Evolutionary conservation across 1,140 invertebrate genomes (phyloP).

Genomic region (Cyclina sinensis): DNA sequence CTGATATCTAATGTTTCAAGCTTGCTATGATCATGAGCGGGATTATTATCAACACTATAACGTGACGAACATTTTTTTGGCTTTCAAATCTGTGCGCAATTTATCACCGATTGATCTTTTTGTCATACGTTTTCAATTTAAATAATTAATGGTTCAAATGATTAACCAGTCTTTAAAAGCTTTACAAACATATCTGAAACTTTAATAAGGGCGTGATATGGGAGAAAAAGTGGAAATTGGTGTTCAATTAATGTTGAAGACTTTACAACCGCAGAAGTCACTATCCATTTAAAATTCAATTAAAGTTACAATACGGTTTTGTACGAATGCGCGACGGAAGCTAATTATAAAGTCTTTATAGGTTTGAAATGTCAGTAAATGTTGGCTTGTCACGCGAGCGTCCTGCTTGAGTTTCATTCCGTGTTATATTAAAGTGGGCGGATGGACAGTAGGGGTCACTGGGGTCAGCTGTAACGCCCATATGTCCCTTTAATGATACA

Average conservation of each 20-base stretch:
- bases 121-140: slow-evolving; percentile 6
- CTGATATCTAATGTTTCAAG: not conserved
- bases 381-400: slow-evolving; percentile 31
- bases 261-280: not conserved
- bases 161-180: not conserved
- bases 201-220: slow-evolving; percentile 36
- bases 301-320: not conserved
- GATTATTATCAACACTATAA: slow-evolving; percentile 8
- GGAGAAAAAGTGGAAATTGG: not conserved
- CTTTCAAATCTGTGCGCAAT: not conserved
- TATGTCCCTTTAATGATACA: slow-evolving; percentile 20
- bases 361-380: slow-evolving; percentile 5
- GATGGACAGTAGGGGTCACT: slow-evolving; percentile 19
- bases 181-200: not conserved
- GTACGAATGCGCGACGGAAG: not conserved
- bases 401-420: slow-evolving; percentile 10
- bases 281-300: slow-evolving; percentile 37
- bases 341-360: slow-evolving; percentile 40
- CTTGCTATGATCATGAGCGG: not conserved
- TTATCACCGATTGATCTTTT: slow-evolving; percentile 20
- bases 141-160: slow-evolving; percentile 4
- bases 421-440: not conserved
- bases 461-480: slow-evolving; percentile 20
- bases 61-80: not conserved
- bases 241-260: not conserved